These are phyloP conservation scores for Pelusios castaneus DNA, from an alignment of 2,113 vertebrate genomes.

Conservation along the genomic window DNA sequence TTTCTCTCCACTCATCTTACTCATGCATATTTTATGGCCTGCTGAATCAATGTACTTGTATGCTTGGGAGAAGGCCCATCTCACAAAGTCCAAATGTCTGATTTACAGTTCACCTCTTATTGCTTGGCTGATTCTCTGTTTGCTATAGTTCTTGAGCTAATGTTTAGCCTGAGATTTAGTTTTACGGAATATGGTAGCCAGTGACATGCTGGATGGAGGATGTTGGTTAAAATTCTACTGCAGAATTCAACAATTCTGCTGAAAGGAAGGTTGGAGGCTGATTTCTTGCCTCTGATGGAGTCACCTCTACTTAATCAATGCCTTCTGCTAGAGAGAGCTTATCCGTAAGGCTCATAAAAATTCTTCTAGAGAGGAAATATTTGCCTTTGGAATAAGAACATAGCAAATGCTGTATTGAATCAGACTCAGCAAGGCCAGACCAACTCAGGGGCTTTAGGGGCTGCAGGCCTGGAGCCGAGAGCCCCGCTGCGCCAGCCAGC, in stretches of 20 bases:
- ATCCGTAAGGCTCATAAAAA: not conserved
- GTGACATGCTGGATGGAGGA: not conserved
- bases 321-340: not conserved
- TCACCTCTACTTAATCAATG: not conserved
- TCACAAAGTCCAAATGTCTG: not conserved
- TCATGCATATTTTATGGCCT: not conserved
- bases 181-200: not conserved
- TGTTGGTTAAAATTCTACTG: not conserved
- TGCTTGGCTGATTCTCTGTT: not conserved
- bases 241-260: not conserved
- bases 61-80: not conserved
- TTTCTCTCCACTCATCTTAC: not conserved
- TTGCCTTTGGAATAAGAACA: not conserved
- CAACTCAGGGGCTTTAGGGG: no score
- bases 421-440: no score
- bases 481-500: no score
- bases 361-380: not conserved
- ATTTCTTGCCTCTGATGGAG: not conserved
- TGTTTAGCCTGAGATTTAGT: not conserved
- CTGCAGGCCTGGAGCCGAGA: no score
- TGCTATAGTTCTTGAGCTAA: not conserved
- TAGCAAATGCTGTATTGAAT: not conserved
- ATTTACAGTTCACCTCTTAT: not conserved
- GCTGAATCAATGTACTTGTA: not conserved
- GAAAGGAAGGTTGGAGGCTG: not conserved